Base-by-base conservation (phyloP, 1,140 invertebrate genomes). In the Formica selysi region DNA sequence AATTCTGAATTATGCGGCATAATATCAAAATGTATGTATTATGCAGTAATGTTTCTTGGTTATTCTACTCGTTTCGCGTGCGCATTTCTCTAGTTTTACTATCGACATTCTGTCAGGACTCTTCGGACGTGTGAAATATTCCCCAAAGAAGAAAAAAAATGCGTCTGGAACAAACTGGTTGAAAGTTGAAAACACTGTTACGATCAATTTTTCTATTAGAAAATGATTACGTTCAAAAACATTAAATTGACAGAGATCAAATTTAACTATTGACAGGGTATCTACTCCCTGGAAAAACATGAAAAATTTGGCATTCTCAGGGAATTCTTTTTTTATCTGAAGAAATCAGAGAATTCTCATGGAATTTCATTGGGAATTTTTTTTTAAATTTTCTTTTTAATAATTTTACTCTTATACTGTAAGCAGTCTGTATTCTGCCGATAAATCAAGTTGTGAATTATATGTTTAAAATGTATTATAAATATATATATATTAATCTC, bases 91-190 rank as follows among this genome's bases (percentile, higher is more conserved):
- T 44, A 73, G 26, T 74, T 74, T 83, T 74, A 79, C 51, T 85
- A 88, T 88, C 87, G 76, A 85, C 74, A 44, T 87, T 78, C 79
- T 85, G 79, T 62, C 87, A 70, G 36, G 44, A 70, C 51, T 61
- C 54, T 29, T 48, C 51, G 59, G 10, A 6, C 67, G n/a, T 13
- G 54, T 22, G 7, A 29, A 54, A 65, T 19, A n/a, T 80, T 54
- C 76, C 38, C 19, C 38, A 7, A 29, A 4, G 61, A 73, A 54
- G 76, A 76, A 32, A 32, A 32, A 61, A 61, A 62, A 79, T 78
- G 19, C n/a, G 29, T n/a, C 13, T 19, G 5, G 36, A 73, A 83
- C 38, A 26, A 38, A 61, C n/a, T 44, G 29, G 26, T 44, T 36
- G 29, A 1, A 59, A 19, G 13, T 81, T 26, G 32, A 57, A 32